Conservation (phyloP, 2,797 vertebrate genomes). For the Paratrypauchen microcephalus region DNA sequence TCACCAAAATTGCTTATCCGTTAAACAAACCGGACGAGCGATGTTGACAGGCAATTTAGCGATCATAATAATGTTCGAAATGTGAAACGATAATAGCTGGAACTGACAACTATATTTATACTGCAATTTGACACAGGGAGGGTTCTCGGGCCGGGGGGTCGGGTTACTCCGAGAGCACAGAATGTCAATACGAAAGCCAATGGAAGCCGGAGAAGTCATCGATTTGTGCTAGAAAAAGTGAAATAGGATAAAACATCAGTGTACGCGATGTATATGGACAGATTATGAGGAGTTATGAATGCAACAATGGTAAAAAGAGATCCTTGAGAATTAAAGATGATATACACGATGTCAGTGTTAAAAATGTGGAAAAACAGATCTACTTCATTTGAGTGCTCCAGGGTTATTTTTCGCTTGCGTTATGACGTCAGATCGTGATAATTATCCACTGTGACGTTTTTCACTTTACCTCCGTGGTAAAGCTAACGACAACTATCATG, state of each 20-base stretch:
- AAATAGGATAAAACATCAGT: conserved; percentile 39
- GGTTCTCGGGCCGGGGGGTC: conserved; percentile 55
- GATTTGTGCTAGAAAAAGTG: conserved; percentile 44
- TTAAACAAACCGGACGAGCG: conserved; percentile 56
- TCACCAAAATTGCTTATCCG: conserved; percentile 53
- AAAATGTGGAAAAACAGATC: too few species aligned
- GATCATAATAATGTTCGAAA: conserved; percentile 55
- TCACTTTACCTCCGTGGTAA: too few species aligned
- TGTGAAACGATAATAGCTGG: conserved; percentile 42
- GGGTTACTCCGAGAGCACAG: conserved; percentile 49
- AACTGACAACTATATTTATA: conserved; percentile 67
- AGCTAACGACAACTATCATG: too few species aligned
- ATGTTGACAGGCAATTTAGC: conserved; percentile 61
- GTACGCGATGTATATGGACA: neutral
- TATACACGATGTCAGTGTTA: too few species aligned
- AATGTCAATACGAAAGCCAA: conserved; percentile 54
- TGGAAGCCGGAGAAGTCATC: conserved; percentile 39
- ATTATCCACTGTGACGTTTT: too few species aligned
- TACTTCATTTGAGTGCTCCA: too few species aligned
- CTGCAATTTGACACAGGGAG: conserved; percentile 10
- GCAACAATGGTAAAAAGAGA: neutral
- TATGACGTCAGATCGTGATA: too few species aligned
- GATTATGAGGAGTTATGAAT: neutral
- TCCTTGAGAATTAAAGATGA: neutral
- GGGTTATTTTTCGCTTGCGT: too few species aligned